Percentiles rank a stretch among this genome's conserved stretches.
These are phyloP conservation scores for Harmothoe impar DNA, from an alignment of 2,888 invertebrate genomes.

Conservation along the genomic window DNA sequence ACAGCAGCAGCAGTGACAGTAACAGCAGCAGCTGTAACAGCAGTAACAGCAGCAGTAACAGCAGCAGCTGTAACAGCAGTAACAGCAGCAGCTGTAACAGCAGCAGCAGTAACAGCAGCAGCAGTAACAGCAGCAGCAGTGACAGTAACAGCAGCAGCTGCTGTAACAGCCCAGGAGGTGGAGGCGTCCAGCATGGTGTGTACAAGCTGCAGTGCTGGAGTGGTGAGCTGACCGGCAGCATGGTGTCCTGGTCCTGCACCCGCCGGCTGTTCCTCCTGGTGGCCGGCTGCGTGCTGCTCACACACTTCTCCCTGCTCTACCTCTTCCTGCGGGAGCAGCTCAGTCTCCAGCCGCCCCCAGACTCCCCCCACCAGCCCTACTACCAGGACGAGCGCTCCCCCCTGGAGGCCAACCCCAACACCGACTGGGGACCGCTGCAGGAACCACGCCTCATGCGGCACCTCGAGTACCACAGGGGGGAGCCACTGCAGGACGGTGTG, in stretches of 20 bases:
- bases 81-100: no score
- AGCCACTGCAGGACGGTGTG: neutral
- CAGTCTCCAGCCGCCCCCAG: neutral
- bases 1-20: no score
- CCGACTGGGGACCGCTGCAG: neutral
- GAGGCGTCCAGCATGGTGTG: no score
- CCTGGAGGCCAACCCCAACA: neutral
- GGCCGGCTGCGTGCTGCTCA: neutral
- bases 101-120: no score
- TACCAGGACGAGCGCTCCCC: slow-evolving; percentile 52
- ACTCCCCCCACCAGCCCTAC: neutral
- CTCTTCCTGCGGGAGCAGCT: slow-evolving; percentile 12
- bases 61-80: no score
- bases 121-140: no score
- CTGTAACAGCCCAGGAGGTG: no score
- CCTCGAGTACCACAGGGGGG: neutral
- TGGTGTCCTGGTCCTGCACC: neutral
- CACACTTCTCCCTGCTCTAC: slow-evolving; percentile 32
- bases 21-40: no score
- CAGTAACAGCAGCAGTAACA: no score
- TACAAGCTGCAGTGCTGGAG: no score
- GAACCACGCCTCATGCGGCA: neutral
- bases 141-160: no score
- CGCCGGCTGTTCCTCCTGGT: neutral
- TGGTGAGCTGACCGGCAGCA: no score